phyloP scores from a whole-genome alignment of 1,140 invertebrate genomes.

The Dreissena polymorpha region DNA sequence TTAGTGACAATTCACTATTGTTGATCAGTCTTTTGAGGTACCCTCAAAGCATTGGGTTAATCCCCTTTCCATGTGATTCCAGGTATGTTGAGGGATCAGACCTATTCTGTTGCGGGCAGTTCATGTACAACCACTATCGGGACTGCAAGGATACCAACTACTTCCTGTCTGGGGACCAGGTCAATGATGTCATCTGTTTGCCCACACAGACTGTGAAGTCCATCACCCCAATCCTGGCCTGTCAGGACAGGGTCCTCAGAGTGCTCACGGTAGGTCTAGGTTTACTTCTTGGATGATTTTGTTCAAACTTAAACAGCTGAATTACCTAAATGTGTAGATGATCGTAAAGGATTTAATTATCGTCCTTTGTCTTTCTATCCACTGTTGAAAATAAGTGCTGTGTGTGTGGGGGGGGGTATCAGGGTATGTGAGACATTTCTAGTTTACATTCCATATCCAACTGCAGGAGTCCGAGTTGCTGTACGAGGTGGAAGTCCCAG shows the following conservation, averaged over 20 bases:
- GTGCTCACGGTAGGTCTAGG: slow-evolving; percentile 82
- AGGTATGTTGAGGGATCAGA: slow-evolving; percentile 91
- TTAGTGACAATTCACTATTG: too few species aligned
- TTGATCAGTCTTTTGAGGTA: too few species aligned
- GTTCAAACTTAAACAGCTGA: not conserved
- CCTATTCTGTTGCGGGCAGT: slow-evolving; percentile 89
- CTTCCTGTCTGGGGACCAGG: slow-evolving; percentile 89
- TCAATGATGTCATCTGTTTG: slow-evolving; percentile 89
- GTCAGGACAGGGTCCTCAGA: slow-evolving; percentile 87
- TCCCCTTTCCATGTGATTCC: slow-evolving; percentile 61
- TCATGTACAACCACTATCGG: slow-evolving; percentile 91
- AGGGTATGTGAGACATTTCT: too few species aligned
- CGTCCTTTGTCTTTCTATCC: not conserved
- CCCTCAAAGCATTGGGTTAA: too few species aligned
- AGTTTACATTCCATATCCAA: too few species aligned
- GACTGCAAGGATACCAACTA: slow-evolving; percentile 91
- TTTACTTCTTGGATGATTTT: too few species aligned
- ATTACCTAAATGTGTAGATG: too few species aligned
- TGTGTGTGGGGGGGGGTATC: too few species aligned
- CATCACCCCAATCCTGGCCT: slow-evolving; percentile 86
- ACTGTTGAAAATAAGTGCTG: too few species aligned
- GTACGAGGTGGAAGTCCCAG: slow-evolving; percentile 85
- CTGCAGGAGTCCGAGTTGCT: slow-evolving; percentile 82
- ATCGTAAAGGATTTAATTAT: slow-evolving; percentile 4
- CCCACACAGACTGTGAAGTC: slow-evolving; percentile 82